Evolutionary conservation across 1,140 invertebrate genomes (phyloP), one percentile per base, ranked within the genome.

Genomic region (Brachionus calyciflorus): DNA sequence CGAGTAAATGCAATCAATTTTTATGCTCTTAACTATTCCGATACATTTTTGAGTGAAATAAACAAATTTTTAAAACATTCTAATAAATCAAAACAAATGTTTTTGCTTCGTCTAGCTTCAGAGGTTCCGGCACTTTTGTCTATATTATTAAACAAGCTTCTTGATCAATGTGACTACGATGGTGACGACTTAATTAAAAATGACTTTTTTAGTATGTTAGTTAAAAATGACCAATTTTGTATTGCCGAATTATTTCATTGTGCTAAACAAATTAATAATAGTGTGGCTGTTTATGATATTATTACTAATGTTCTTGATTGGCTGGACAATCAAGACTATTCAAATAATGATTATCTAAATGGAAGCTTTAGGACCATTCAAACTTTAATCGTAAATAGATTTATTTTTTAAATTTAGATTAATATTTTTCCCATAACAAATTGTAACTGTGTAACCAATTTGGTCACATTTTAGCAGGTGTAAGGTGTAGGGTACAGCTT

Each of bases 1-100:
- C 46, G 69, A 37, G 24, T 51, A 12, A 73, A 73, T 46, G 69
- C 51, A 3, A 51, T 73, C 3, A 73, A 73, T 30, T 73, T 73
- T 73, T 73, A 17, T 55, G 46, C 69, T 0, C 26, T 28, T n/a
- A 73, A 73, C 44, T 51, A 30, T 41, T 33, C 69, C 10, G 14
- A 55, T 33, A 28, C 51, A 4, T 12, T 49, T 21, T 21, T 30
- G 28, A 10, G 30, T 19, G 44, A 51, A 51, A 14, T 55, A 19
- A n/a, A 9, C 24, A 73, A 37, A 55, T 55, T 51, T 41, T 40
- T 73, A 21, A n/a, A 14, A 12, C 10, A 73, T 49, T 49, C 69
- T 9, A 73, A 7, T 65, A 21, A 26, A 9, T 37, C 41, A 10
- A 37, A 65, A 44, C 41, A 65, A 65, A 41, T 46, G 40, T 65